These are phyloP conservation scores for Trichechus manatus DNA, from an alignment of 2,113 vertebrate species.

Conservation along the genomic window DNA sequence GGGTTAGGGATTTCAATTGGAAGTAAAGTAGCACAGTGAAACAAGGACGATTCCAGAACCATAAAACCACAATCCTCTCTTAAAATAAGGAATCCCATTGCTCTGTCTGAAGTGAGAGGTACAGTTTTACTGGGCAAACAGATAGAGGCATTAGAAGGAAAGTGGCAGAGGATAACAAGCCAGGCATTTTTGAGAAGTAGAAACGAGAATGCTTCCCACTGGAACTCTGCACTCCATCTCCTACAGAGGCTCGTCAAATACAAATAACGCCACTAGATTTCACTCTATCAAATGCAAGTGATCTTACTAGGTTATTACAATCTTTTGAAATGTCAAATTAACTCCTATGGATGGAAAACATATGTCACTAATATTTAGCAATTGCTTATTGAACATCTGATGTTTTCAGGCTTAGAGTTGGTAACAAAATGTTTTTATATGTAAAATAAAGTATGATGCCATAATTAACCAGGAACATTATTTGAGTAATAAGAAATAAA, in stretches of 20 bases:
- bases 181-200: neutral
- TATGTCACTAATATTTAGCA: neutral
- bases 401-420: neutral
- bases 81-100: neutral
- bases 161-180: neutral
- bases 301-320: neutral
- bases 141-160: neutral
- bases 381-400: neutral
- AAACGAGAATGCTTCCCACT: neutral
- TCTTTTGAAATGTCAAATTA: neutral
- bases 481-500: neutral
- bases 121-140: neutral
- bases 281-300: neutral
- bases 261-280: neutral
- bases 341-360: neutral
- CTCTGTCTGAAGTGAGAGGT: neutral
- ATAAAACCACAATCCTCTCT: neutral
- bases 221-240: no score
- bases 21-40: neutral
- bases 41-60: neutral
- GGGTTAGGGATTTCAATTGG: neutral
- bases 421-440: neutral
- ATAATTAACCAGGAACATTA: neutral
- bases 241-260: neutral
- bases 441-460: neutral